Conservation (phyloP, 2,888 invertebrate species). For the Periphyllus acericola region DNA sequence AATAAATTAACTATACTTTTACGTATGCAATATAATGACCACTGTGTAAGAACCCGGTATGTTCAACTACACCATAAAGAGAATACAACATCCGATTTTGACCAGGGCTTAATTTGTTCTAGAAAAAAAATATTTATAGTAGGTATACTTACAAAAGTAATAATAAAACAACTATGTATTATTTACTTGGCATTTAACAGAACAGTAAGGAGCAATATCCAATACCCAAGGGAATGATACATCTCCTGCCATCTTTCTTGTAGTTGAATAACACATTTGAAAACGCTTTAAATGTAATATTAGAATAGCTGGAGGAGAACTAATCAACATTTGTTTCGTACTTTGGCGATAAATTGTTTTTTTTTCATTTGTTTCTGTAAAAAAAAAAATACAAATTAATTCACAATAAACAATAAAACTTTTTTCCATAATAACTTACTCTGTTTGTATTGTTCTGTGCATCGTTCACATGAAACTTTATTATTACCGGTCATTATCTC, state of each 20-base stretch:
- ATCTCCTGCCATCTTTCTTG: constrained; percentile 84
- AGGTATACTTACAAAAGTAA: too few relatives aligned
- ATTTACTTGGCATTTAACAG: constrained; percentile 71
- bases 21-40: constrained; percentile 96
- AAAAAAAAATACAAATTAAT: background rate
- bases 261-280: constrained; percentile 81
- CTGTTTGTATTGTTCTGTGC: constrained; percentile 78
- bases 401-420: background rate
- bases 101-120: constrained; percentile 71
- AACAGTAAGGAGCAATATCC: constrained; percentile 92
- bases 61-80: constrained; percentile 94
- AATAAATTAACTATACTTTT: constrained; percentile 69
- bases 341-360: constrained; percentile 84
- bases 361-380: constrained; percentile 67
- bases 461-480: constrained; percentile 91
- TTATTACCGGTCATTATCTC: constrained; percentile 92
- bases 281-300: constrained; percentile 96
- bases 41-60: constrained; percentile 89
- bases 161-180: constrained; percentile 24
- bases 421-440: constrained; percentile 65
- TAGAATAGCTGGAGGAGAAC: constrained; percentile 90
- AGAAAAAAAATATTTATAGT: constrained; percentile 9
- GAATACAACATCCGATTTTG: constrained; percentile 82
- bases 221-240: constrained; percentile 88
- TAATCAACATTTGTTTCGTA: constrained; percentile 86